A percentile compares a stretch with the other conserved stretches of the same genome.
These are phyloP conservation scores for Mirounga angustirostris DNA, from an alignment of 2,113 vertebrate species.

Conservation along the genomic window DNA sequence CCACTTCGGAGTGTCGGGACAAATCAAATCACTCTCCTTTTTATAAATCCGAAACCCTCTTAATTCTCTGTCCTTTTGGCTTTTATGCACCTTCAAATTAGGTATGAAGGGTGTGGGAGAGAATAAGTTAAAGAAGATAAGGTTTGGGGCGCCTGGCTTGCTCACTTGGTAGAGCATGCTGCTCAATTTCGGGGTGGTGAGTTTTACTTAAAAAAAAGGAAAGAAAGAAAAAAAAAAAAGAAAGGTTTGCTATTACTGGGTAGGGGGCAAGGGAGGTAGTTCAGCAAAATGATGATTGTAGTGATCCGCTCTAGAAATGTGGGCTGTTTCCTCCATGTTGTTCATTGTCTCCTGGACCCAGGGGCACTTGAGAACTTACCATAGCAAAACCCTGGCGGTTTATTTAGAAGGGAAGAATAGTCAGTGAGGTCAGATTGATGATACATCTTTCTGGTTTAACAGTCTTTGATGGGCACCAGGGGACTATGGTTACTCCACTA, in stretches of 20 bases:
- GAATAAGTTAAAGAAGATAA: not conserved
- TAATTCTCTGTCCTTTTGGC: not conserved
- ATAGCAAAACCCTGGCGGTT: not conserved
- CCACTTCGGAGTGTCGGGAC: not conserved
- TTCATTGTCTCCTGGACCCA: not conserved
- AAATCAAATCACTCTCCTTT: not conserved
- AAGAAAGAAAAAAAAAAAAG: not conserved
- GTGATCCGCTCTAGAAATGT: not conserved
- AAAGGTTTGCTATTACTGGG: not conserved
- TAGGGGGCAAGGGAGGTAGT: not conserved
- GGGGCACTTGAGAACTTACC: not conserved
- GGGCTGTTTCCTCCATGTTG: not conserved
- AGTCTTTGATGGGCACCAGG: not conserved
- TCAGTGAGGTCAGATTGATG: not conserved
- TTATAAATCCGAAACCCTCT: not conserved
- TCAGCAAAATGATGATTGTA: not conserved
- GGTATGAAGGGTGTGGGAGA: not conserved
- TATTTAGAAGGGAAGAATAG: conserved; percentile 29
- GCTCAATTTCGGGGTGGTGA: not conserved
- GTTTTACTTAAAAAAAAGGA: not conserved
- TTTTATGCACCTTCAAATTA: conserved; percentile 14
- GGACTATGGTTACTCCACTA: not conserved
- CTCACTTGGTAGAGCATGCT: not conserved
- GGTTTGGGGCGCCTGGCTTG: not conserved
- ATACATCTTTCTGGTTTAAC: not conserved